Evolutionary conservation across 2,797 vertebrate genomes (phyloP).

Genomic region (Pseudochirops corinnae): DNA sequence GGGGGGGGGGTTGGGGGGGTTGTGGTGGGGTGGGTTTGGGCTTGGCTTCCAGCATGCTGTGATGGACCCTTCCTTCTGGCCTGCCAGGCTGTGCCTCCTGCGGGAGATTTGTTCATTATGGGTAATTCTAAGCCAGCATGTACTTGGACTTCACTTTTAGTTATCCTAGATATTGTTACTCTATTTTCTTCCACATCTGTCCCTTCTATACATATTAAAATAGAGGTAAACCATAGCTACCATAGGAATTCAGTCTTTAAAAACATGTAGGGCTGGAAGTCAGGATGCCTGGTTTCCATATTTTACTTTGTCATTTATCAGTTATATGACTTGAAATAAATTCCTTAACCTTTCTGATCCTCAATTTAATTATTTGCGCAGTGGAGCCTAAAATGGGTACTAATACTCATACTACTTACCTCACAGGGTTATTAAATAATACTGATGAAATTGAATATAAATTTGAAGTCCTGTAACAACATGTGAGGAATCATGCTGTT

Average conservation of each 20-base stretch:
- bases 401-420: not conserved
- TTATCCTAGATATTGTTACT: not conserved
- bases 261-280: not conserved
- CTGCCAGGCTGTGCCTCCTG: too few species aligned
- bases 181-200: constrained; percentile 1
- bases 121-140: not conserved
- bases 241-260: not conserved
- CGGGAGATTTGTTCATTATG: not conserved
- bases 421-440: not conserved
- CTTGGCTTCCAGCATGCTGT: too few species aligned
- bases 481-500: not conserved
- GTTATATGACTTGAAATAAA: not conserved
- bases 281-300: not conserved
- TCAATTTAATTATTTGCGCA: not conserved
- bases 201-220: not conserved
- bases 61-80: too few species aligned
- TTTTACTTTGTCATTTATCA: not conserved
- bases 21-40: too few species aligned
- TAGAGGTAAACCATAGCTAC: not conserved
- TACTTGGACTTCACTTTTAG: not conserved
- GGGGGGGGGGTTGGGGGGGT: too few species aligned
- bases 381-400: not conserved
- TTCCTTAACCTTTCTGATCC: not conserved
- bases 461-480: not conserved
- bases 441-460: not conserved